phyloP scores from a whole-genome alignment of 2,888 invertebrate species.

The Noctua fimbriata region DNA sequence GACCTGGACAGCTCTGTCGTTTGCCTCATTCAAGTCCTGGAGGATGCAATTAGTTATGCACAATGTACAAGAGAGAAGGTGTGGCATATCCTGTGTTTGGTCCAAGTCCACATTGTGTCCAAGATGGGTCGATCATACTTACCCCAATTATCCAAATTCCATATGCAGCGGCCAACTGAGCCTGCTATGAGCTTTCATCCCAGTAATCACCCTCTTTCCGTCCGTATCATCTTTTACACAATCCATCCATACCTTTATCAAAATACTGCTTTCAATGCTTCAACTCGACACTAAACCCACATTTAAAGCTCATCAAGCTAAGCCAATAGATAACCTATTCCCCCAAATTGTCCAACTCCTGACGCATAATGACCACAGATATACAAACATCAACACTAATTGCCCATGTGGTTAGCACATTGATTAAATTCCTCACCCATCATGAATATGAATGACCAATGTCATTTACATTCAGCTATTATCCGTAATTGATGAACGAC shows the following conservation, averaged over 20 bases:
- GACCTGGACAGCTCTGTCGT: background rate
- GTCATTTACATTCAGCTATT: conserved; percentile 75
- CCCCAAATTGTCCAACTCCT: conserved; percentile 40
- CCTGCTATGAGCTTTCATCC: background rate
- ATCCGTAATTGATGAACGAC: conserved; percentile 68
- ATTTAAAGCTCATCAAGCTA: conserved; percentile 34
- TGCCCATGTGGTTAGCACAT: conserved; percentile 71
- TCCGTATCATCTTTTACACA: background rate
- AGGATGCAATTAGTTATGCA: background rate
- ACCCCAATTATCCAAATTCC: background rate
- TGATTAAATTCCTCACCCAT: conserved; percentile 77
- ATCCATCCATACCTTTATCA: background rate
- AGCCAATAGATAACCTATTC: conserved; percentile 37
- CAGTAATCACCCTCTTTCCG: background rate
- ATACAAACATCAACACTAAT: conserved; percentile 68
- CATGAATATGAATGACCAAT: conserved; percentile 79
- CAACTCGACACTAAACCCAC: background rate
- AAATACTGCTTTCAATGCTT: background rate
- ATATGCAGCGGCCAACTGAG: background rate
- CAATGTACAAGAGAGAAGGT: background rate
- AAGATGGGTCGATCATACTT: background rate
- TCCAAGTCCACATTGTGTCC: background rate
- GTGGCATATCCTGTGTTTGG: background rate
- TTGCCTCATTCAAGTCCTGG: background rate
- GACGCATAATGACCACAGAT: conserved; percentile 57